Evolutionary conservation across 2,888 invertebrate species (phyloP).

Genomic region (Onchidella celtica): DNA sequence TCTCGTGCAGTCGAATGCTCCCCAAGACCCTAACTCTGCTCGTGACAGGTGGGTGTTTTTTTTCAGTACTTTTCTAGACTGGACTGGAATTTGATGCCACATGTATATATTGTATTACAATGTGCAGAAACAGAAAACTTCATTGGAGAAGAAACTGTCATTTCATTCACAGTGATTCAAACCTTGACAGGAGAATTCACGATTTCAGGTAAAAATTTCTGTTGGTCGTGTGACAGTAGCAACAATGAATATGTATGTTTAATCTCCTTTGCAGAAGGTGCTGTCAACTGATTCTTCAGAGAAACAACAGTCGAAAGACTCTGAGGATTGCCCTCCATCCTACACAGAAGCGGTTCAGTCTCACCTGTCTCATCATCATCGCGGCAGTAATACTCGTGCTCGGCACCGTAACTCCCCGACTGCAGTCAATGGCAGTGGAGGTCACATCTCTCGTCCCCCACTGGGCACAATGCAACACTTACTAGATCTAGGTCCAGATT

Average conservation of each 20-base stretch:
- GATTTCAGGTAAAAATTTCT: too few relatives aligned
- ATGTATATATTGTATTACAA: too few relatives aligned
- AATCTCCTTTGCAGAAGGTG: conserved; percentile 12
- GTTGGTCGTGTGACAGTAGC: too few relatives aligned
- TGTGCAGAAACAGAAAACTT: too few relatives aligned
- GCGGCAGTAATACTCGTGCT: conserved; percentile 39
- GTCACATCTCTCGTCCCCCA: conserved; percentile 37
- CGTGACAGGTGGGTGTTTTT: too few relatives aligned
- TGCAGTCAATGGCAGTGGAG: neutral
- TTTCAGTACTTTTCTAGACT: too few relatives aligned
- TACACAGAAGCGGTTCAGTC: conserved; percentile 74
- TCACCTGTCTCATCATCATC: conserved; percentile 49
- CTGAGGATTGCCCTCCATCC: conserved; percentile 72
- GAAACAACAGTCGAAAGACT: conserved; percentile 38
- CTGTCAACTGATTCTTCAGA: conserved; percentile 15
- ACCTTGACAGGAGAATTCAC: too few relatives aligned
- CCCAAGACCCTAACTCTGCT: too few relatives aligned
- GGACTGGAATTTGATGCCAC: too few relatives aligned
- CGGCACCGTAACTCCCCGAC: conserved; percentile 45
- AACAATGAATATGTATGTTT: neutral
- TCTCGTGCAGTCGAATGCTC: too few relatives aligned
- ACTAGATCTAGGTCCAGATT: conserved; percentile 44
- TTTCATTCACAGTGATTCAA: too few relatives aligned
- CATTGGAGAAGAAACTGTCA: too few relatives aligned
- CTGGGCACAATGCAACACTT: conserved; percentile 47